Conservation (phyloP, 1,140 invertebrate species). For the Hyposmocoma kahamanoa region DNA sequence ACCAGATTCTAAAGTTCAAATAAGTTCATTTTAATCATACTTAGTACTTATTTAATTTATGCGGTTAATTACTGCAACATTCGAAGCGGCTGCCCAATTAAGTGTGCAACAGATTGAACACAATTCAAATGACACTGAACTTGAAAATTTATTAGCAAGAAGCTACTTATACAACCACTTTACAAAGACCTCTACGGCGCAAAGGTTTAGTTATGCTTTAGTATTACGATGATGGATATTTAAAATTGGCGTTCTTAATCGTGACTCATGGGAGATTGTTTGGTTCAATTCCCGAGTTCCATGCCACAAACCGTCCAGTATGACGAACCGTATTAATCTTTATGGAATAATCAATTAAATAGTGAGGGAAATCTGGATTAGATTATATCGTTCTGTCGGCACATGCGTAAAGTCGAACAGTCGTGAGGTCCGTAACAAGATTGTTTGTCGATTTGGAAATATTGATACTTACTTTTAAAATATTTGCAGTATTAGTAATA, state of each 20-base stretch:
- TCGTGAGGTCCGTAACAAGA: constrained; percentile 56
- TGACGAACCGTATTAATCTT: constrained; percentile 59
- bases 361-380: constrained; percentile 62
- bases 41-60: too few relatives aligned
- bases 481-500: too few relatives aligned
- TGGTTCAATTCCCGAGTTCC: constrained; percentile 37
- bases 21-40: too few relatives aligned
- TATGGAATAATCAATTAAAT: constrained; percentile 68
- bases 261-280: constrained; percentile 33
- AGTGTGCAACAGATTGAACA: constrained; percentile 16
- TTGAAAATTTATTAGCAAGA: constrained; percentile 29
- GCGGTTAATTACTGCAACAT: neutral
- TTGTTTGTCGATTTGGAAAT: constrained; percentile 16
- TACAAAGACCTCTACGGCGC: constrained; percentile 9
- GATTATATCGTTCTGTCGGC: constrained; percentile 63
- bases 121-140: constrained; percentile 33
- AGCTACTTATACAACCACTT: constrained; percentile 15
- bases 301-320: constrained; percentile 35
- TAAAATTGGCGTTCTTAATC: constrained; percentile 18
- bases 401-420: constrained; percentile 52
- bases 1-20: too few relatives aligned
- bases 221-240: constrained; percentile 16
- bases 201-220: too few relatives aligned
- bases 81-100: neutral
- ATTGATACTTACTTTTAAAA: constrained; percentile 46